Conservation (phyloP, 2,888 invertebrate species). For the Encarsia formosa region DNA sequence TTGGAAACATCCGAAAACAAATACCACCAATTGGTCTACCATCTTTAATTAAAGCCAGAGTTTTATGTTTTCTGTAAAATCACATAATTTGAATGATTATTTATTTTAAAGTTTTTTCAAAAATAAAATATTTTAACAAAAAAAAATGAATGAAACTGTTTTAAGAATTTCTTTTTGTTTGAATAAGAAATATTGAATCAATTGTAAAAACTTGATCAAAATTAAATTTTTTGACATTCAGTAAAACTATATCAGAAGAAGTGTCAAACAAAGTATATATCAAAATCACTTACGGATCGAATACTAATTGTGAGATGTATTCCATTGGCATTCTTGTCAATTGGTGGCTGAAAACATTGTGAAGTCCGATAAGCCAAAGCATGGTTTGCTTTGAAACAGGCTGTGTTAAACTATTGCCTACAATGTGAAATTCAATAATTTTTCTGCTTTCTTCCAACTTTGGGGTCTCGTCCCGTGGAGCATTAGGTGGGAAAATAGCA, state of each 20-base stretch:
- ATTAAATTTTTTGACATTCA: not conserved
- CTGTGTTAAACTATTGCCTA: slow-evolving; percentile 86
- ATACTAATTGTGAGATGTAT: slow-evolving; percentile 91
- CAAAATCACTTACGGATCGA: slow-evolving; percentile 73
- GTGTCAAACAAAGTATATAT: not conserved
- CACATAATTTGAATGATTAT: not conserved
- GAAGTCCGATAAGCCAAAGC: slow-evolving; percentile 88
- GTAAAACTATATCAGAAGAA: not conserved
- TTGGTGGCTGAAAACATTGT: slow-evolving; percentile 93
- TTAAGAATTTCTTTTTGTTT: slow-evolving; percentile 1
- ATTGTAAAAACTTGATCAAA: slow-evolving; percentile 7
- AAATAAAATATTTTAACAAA: no score
- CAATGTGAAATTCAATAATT: slow-evolving; percentile 88
- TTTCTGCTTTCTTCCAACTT: slow-evolving; percentile 85
- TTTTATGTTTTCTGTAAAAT: slow-evolving; percentile 81
- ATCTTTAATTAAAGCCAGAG: slow-evolving; percentile 85
- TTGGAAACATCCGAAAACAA: slow-evolving; percentile 91
- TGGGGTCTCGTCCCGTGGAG: slow-evolving; percentile 86
- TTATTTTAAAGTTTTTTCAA: not conserved
- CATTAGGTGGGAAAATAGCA: slow-evolving; percentile 77
- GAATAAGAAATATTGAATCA: no score
- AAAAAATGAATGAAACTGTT: slow-evolving; percentile 2
- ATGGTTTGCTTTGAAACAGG: slow-evolving; percentile 85
- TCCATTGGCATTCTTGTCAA: slow-evolving; percentile 96
- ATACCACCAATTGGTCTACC: slow-evolving; percentile 94